Evolutionary conservation across 92 coral and sea anemone species (phyloP).

Genomic region (Porites cylindrica): DNA sequence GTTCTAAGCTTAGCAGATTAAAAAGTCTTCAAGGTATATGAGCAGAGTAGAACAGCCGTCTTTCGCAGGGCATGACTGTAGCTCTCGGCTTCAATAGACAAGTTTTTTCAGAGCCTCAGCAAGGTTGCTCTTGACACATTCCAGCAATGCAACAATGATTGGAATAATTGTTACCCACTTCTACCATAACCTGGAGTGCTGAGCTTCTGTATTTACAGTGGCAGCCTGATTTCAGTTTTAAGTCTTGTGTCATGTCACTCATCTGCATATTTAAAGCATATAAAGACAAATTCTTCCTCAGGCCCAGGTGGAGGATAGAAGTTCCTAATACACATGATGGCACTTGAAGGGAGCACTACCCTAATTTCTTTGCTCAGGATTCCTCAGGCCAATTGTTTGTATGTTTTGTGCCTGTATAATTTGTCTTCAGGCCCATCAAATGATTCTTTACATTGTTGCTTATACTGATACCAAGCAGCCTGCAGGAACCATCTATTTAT

Average conservation of each 20-base stretch:
- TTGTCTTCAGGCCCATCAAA: conserved; percentile 57
- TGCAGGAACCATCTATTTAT: conserved; percentile 41
- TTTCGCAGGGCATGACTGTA: too few relatives aligned
- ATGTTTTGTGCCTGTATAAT: conserved; percentile 42
- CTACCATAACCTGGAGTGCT: too few relatives aligned
- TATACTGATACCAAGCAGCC: conserved; percentile 36
- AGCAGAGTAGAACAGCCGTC: too few relatives aligned
- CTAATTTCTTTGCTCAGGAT: conserved; percentile 70
- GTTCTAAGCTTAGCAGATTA: too few relatives aligned
- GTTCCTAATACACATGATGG: conserved; percentile 70
- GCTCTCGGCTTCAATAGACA: too few relatives aligned
- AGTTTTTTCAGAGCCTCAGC: too few relatives aligned
- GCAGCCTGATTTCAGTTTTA: too few relatives aligned
- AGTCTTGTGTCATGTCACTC: not conserved
- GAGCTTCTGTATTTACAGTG: not conserved
- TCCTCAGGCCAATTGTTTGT: conserved; percentile 64
- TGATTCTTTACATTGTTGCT: conserved; percentile 32
- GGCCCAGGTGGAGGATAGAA: conserved; percentile 75
- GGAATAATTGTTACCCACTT: too few relatives aligned
- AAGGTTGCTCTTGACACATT: too few relatives aligned
- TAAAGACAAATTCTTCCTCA: conserved; percentile 71
- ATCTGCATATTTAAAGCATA: conserved; percentile 60
- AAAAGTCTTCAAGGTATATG: too few relatives aligned
- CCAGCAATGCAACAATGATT: too few relatives aligned
- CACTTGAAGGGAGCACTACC: conserved; percentile 63